phyloP scores from a whole-genome alignment of 2,113 vertebrate genomes.

The Catharus bicknelli region DNA sequence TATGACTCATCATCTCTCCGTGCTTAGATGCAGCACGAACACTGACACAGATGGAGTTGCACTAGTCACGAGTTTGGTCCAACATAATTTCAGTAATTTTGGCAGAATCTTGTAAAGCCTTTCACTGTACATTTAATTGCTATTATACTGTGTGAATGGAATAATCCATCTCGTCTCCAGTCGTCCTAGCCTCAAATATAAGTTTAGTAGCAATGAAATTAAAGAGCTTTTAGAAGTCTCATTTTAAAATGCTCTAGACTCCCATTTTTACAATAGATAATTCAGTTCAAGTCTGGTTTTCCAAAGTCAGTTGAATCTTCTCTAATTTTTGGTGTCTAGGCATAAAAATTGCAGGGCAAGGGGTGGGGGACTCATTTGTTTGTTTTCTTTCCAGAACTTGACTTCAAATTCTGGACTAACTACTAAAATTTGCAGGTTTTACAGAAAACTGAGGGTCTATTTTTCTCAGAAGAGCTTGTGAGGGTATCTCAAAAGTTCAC shows the following conservation, averaged over 20 bases:
- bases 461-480: neutral
- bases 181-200: neutral
- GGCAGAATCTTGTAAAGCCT: slow-evolving; percentile 12
- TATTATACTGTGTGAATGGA: neutral
- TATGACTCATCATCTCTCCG: neutral
- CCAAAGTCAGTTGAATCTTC: neutral
- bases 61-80: neutral
- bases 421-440: neutral
- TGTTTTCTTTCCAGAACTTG: neutral
- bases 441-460: neutral
- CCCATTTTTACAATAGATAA: neutral
- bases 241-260: neutral
- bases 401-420: neutral
- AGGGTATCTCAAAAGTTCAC: neutral
- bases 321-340: neutral
- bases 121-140: slow-evolving; percentile 32
- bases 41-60: slow-evolving; percentile 27
- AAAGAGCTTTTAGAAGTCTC: neutral
- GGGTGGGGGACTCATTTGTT: fast-evolving
- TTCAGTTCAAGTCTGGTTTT: neutral
- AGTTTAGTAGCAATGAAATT: neutral
- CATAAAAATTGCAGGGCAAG: neutral
- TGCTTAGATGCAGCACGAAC: neutral
- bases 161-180: neutral
- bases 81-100: neutral